Percentiles rank a stretch among this genome's conserved stretches.
Evolutionary conservation across 2,888 invertebrate genomes (phyloP).

Genomic region (Euspilapteryx auroguttella): DNA sequence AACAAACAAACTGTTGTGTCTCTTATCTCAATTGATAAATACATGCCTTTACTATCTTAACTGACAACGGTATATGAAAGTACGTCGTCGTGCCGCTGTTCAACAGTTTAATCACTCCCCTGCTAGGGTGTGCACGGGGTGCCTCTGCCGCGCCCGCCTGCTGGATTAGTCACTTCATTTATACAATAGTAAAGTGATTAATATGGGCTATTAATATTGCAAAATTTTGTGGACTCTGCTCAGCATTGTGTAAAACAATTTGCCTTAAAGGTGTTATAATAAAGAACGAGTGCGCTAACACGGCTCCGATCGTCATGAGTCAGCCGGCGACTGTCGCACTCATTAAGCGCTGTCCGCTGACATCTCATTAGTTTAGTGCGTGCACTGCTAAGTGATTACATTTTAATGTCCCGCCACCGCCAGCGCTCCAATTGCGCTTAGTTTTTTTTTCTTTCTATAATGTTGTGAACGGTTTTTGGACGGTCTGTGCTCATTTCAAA

Average conservation of each 20-base stretch:
- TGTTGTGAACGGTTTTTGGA: too few species aligned
- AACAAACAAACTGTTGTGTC: conserved; percentile 26
- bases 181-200: too few species aligned
- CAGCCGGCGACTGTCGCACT: conserved; percentile 35
- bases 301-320: conserved; percentile 30
- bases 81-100: conserved; percentile 24
- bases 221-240: too few species aligned
- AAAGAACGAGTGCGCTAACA: not conserved
- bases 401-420: conserved; percentile 35
- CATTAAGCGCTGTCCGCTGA: conserved; percentile 42
- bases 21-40: conserved; percentile 55
- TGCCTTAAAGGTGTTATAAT: too few species aligned
- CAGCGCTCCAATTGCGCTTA: conserved; percentile 24
- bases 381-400: conserved; percentile 52
- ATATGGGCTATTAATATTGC: too few species aligned
- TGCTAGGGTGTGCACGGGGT: too few species aligned
- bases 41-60: conserved; percentile 37
- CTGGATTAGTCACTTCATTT: too few species aligned
- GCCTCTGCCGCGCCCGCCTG: too few species aligned
- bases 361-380: conserved; percentile 55
- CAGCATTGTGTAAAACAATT: too few species aligned
- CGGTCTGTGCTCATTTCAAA: not conserved
- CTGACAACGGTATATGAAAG: conserved; percentile 38
- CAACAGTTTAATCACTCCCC: conserved; percentile 36
- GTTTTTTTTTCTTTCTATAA: conserved; percentile 31